Evolutionary conservation across 1,140 invertebrate species (phyloP).

Genomic region (Conus ventricosus): DNA sequence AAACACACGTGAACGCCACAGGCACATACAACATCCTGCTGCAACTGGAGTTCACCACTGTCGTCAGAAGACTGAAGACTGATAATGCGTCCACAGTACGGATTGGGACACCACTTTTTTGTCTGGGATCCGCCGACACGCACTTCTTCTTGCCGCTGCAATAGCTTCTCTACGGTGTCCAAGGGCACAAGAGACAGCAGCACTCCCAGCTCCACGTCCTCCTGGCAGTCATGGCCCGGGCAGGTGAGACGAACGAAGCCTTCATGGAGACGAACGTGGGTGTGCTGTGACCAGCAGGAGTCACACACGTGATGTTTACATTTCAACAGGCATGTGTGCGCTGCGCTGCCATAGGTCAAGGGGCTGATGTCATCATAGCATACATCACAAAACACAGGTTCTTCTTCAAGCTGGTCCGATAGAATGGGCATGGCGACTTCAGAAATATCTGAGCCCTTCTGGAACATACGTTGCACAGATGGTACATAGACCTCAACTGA

Average conservation of each 20-base stretch:
- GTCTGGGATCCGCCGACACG: constrained; percentile 11
- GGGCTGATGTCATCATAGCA: constrained; percentile 40
- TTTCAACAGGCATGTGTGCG: constrained; percentile 20
- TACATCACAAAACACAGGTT: constrained; percentile 37
- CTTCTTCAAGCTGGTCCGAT: constrained; percentile 1
- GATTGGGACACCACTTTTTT: constrained; percentile 43
- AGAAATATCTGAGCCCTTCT: neutral
- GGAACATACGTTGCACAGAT: constrained; percentile 20
- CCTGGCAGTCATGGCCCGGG: constrained; percentile 40
- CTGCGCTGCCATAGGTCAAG: neutral
- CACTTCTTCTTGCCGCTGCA: constrained; percentile 19
- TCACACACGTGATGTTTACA: constrained; percentile 44
- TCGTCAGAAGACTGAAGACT: neutral
- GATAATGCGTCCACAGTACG: constrained; percentile 36
- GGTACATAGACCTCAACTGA: constrained; percentile 5
- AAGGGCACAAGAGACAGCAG: constrained; percentile 33
- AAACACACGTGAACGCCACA: constrained; percentile 32
- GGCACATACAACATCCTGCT: constrained; percentile 23
- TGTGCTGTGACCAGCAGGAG: constrained; percentile 39
- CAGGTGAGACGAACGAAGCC: constrained; percentile 33
- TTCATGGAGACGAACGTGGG: constrained; percentile 13
- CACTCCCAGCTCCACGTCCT: constrained; percentile 15
- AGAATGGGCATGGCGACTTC: neutral
- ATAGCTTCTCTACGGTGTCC: constrained; percentile 20
- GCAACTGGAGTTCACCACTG: neutral